Conservation (phyloP, 2,113 vertebrate genomes). For the Dipodomys ordii region DNA sequence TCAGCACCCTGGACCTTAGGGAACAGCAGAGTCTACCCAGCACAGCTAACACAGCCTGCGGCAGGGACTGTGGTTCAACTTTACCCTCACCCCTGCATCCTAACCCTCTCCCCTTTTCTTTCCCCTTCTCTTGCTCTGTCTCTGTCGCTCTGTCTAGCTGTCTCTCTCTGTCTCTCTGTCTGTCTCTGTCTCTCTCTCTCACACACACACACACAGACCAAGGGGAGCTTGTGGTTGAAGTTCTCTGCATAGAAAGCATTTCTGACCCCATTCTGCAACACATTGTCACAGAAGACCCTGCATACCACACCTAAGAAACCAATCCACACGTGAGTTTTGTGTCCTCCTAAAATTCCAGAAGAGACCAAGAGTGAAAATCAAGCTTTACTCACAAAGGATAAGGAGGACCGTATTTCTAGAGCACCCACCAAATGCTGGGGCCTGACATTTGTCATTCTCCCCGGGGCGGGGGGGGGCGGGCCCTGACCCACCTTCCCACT, state of each 20-base stretch:
- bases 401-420: accelerated
- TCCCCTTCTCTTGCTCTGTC: no score
- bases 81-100: background rate
- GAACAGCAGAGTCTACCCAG: background rate
- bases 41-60: background rate
- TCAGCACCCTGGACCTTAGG: no score
- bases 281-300: background rate
- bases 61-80: background rate
- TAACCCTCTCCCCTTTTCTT: no score
- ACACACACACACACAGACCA: background rate
- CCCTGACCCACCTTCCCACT: background rate
- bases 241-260: background rate
- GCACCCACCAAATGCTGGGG: background rate
- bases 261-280: background rate
- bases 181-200: no score
- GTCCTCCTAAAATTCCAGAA: background rate
- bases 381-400: background rate
- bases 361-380: background rate
- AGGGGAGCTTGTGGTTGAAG: background rate
- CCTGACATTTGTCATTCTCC: background rate
- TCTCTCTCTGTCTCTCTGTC: no score
- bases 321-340: background rate
- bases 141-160: no score
- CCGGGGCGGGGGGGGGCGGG: background rate
- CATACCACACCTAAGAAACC: accelerated